Conservation (phyloP, 2,797 vertebrate species). For the Bucorvus abyssinicus region DNA sequence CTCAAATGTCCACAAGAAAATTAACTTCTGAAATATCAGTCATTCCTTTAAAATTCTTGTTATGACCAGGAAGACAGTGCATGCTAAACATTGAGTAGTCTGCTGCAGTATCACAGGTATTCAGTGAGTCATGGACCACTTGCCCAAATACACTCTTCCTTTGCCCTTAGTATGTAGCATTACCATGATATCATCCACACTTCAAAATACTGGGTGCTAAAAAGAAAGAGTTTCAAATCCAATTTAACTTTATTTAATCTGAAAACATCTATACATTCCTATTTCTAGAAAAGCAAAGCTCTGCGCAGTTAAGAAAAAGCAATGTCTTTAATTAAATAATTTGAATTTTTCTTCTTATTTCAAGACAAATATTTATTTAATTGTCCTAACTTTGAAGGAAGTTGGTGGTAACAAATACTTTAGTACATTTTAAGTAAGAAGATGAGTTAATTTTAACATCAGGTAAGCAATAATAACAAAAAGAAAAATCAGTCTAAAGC, state of each 20-base stretch:
- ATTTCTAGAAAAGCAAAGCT: background rate
- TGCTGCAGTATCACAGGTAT: background rate
- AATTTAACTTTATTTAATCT: background rate
- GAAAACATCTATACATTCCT: background rate
- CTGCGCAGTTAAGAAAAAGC: background rate
- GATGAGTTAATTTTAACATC: slow-evolving; percentile 22
- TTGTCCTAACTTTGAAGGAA: background rate
- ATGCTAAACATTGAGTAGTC: background rate
- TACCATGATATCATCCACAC: background rate
- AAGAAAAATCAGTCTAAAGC: slow-evolving; percentile 5
- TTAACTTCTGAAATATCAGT: background rate
- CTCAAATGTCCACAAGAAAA: background rate
- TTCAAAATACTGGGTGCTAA: background rate
- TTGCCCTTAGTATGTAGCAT: background rate
- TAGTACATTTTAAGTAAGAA: slow-evolving; percentile 23
- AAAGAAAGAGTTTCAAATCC: background rate
- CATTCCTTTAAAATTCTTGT: background rate
- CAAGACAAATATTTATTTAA: background rate
- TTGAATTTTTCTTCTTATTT: background rate
- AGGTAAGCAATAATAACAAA: background rate
- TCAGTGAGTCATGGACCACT: background rate
- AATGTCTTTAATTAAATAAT: background rate
- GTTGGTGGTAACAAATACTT: background rate
- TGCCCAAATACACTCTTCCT: background rate
- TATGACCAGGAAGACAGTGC: background rate